Evolutionary conservation across 2,113 vertebrate genomes (phyloP), one percentile per base, ranked within the genome.

Genomic region (Eurypyga helias): DNA sequence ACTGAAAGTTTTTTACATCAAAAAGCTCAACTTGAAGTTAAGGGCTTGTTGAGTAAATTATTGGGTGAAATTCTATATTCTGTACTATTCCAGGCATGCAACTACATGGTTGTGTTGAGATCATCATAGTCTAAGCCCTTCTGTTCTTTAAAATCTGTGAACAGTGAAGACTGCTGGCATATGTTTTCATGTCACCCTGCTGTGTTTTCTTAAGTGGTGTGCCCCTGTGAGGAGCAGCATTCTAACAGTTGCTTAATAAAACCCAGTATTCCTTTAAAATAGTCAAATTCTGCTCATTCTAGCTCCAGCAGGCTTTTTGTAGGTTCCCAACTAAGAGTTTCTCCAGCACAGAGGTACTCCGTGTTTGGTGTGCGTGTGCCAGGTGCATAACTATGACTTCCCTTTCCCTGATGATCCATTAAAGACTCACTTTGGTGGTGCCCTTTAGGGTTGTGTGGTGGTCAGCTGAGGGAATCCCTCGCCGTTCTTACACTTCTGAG

Each of bases 21-120:
- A 81, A 93, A 96, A 90, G 33, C 65, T 89, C 38, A 78, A 46
- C 69, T 87, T 69, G 33, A 87, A 91, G 20, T 87, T 92, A 73
- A 66, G 33, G 14, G 11, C 43, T 90, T 62, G 25, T 49, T 57
- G 61, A 78, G 52, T 83, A 90, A 81, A 87, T 82, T 83, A 75
- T 36, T 92, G 61, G 69, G 52, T 93, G 89, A 84, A 79, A 87
- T 71, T 84, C 88, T 92, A 24, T 87, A 75, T 87, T 71, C 69
- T 81, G 18, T 54, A 24, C 92, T 93, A 92, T 89, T 90, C 31
- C 52, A 83, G 62, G 20, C 49, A 76, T 69, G 33, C 4, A 1
- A 28, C 46, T 83, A 55, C 38, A 60, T 78, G 60, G n/a, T 61
- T 83, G n/a, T 55, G 20, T 89, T 89, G 79, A 93, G 43, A 72